Conservation (phyloP, 2,888 invertebrate species). For the Ptilodon capucinus region DNA sequence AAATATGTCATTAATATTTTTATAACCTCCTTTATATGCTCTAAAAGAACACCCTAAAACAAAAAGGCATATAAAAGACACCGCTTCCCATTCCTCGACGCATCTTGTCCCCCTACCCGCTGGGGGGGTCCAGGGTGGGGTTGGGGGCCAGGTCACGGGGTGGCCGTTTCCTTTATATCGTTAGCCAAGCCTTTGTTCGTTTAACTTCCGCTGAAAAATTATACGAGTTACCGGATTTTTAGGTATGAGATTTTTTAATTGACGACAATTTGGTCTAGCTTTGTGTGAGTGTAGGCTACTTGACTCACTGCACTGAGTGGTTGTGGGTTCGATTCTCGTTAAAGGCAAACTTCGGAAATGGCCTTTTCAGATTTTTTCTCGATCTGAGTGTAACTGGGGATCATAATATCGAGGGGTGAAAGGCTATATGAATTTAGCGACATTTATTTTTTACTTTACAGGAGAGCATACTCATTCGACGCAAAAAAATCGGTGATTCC, state of each 20-base stretch:
- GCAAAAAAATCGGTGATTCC: too few relatives aligned
- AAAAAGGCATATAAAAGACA: constrained; percentile 39
- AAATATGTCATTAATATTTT: background rate
- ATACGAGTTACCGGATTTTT: constrained; percentile 25
- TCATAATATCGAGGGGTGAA: too few relatives aligned
- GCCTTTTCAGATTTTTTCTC: too few relatives aligned
- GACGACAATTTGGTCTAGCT: background rate
- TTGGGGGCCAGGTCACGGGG: constrained; percentile 13
- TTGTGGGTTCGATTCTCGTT: too few relatives aligned
- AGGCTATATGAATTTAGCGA: too few relatives aligned
- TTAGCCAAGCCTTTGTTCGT: constrained; percentile 55
- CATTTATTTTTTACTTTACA: too few relatives aligned
- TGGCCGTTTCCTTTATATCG: constrained; percentile 45
- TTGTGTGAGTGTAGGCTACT: too few relatives aligned
- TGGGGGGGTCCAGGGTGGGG: too few relatives aligned
- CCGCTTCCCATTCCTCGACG: constrained; percentile 22
- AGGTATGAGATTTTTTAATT: constrained; percentile 20
- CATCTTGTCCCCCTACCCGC: constrained; percentile 29
- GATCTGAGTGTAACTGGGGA: too few relatives aligned
- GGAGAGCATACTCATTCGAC: too few relatives aligned
- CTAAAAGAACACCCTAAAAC: constrained; percentile 31
- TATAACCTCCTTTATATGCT: background rate
- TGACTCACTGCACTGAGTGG: too few relatives aligned
- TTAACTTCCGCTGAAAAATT: constrained; percentile 31
- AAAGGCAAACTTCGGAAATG: too few relatives aligned